These are phyloP conservation scores for Eupleurogrammus muticus DNA, from an alignment of 2,797 vertebrate genomes.

Conservation along the genomic window DNA sequence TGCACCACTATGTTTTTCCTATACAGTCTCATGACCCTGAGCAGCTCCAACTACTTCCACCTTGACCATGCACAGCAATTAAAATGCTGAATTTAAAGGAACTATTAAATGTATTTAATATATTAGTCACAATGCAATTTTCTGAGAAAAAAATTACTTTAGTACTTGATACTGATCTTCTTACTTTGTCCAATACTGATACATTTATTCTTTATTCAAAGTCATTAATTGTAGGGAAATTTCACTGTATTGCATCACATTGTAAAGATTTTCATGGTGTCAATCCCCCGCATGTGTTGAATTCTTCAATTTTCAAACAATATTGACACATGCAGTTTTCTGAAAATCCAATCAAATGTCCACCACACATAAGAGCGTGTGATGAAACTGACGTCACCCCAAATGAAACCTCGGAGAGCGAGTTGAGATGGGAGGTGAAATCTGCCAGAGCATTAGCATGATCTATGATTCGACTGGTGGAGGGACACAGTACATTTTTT, in stretches of 20 bases:
- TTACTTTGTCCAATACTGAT: too few relatives aligned
- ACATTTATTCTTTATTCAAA: background rate
- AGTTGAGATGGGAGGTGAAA: slow-evolving; percentile 61
- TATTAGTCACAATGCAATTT: too few relatives aligned
- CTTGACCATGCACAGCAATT: too few relatives aligned
- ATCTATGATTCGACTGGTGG: slow-evolving; percentile 67
- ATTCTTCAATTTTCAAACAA: background rate
- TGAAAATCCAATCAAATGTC: background rate
- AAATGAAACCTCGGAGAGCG: slow-evolving; percentile 53
- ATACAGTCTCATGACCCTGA: too few relatives aligned
- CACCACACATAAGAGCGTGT: slow-evolving; percentile 15
- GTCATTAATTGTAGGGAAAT: background rate
- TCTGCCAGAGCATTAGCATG: slow-evolving; percentile 71
- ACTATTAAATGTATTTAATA: too few relatives aligned
- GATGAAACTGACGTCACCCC: slow-evolving; percentile 42
- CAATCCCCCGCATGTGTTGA: too few relatives aligned
- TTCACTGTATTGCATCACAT: background rate
- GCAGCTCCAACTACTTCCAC: too few relatives aligned
- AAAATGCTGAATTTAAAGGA: too few relatives aligned
- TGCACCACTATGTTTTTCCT: too few relatives aligned
- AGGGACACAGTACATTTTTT: slow-evolving; percentile 65
- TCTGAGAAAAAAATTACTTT: too few relatives aligned
- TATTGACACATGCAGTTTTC: slow-evolving; percentile 5
- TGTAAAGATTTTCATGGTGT: too few relatives aligned
- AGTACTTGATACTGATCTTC: too few relatives aligned